Percentiles rank a stretch among this genome's conserved stretches.
Conservation (phyloP, 2,888 invertebrate genomes). For the Eupithecia subumbrata region DNA sequence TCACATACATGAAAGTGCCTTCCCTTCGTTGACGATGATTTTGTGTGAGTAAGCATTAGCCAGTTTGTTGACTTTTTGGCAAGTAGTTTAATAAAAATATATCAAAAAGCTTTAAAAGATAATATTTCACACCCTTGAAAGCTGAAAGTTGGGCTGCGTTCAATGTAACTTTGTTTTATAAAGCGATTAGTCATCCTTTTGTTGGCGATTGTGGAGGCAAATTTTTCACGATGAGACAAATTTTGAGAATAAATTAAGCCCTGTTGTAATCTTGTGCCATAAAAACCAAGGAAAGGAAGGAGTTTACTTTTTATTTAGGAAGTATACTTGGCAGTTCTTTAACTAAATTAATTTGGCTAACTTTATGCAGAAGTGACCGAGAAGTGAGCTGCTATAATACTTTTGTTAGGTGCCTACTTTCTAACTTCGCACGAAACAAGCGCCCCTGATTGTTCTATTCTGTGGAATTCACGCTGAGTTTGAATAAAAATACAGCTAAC, state of each 20-base stretch:
- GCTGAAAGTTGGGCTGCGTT: slow-evolving; percentile 72
- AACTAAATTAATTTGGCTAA: slow-evolving; percentile 49
- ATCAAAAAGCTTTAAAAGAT: slow-evolving; percentile 56
- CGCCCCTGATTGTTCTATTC: slow-evolving; percentile 46
- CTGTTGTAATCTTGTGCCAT: slow-evolving; percentile 78
- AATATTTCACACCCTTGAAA: slow-evolving; percentile 79
- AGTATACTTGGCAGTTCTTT: slow-evolving; percentile 51
- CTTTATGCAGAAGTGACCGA: slow-evolving; percentile 46
- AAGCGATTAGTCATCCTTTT: slow-evolving; percentile 82
- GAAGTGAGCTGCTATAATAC: slow-evolving; percentile 42
- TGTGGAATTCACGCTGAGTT: slow-evolving; percentile 32
- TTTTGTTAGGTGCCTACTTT: slow-evolving; percentile 42
- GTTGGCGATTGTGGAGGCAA: slow-evolving; percentile 76
- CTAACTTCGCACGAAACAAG: slow-evolving; percentile 44
- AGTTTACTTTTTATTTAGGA: slow-evolving; percentile 52
- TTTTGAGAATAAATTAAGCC: slow-evolving; percentile 81
- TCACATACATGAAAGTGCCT: slow-evolving; percentile 25
- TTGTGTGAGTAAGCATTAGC: slow-evolving; percentile 13
- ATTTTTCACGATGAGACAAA: slow-evolving; percentile 83
- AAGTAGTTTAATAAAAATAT: slow-evolving; percentile 19
- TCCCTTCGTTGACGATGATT: slow-evolving; percentile 22
- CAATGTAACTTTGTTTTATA: slow-evolving; percentile 79
- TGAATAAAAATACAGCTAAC: slow-evolving; percentile 38
- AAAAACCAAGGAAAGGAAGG: slow-evolving; percentile 54
- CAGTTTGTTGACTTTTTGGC: slow-evolving; percentile 3